Evolutionary conservation across 1,140 invertebrate species (phyloP), one percentile per base, ranked within the genome.

Genomic region (Neoseiulus cucumeris): DNA sequence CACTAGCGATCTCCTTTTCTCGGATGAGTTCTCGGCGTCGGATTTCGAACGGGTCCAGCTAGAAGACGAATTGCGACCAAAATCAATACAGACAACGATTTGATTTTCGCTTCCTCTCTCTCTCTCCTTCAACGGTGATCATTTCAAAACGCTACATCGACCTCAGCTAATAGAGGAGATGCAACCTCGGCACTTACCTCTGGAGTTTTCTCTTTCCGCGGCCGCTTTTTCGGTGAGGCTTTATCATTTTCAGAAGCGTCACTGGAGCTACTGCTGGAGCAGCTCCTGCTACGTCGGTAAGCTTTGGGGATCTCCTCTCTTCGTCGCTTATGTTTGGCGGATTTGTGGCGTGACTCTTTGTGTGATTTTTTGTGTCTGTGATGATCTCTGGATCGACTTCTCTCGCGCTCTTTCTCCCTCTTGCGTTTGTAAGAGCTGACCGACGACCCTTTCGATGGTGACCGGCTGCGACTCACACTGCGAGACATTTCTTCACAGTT

Each of bases 391-490:
- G 25, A 25, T 2, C 51, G 17, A 9, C 51, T 33, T 59, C 51
- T 25, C 33, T 59, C 51, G 14, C 51, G 51, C 22, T 59, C 51
- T 20, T 33, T 59, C 2, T 59, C 51, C 5, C 22, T 25, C 22
- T 59, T 59, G 25, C 51, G 51, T 33, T 59, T 59, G 51, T 59
- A 33, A 2, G 51, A 59, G 22, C 17, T 59, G 51, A 59, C 51
- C 22, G 51, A 20, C 25, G 51, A 59, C 14, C 51, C 25, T 25
- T 59, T 59, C 51, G 51, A 59, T 25, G 51, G 17, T 20, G 51
- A 59, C 14, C 51, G 51, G 51, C 51, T 59, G n/a, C 51, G 51
- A 9, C 51, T 59, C 25, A 59, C 22, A 25, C 51, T 59, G 22
- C 51, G 51, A 17, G 51, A 59, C 51, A 59, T 59, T 25, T 6